Evolutionary conservation across 2,113 vertebrate species (phyloP).

Genomic region (Centropus unirufus): DNA sequence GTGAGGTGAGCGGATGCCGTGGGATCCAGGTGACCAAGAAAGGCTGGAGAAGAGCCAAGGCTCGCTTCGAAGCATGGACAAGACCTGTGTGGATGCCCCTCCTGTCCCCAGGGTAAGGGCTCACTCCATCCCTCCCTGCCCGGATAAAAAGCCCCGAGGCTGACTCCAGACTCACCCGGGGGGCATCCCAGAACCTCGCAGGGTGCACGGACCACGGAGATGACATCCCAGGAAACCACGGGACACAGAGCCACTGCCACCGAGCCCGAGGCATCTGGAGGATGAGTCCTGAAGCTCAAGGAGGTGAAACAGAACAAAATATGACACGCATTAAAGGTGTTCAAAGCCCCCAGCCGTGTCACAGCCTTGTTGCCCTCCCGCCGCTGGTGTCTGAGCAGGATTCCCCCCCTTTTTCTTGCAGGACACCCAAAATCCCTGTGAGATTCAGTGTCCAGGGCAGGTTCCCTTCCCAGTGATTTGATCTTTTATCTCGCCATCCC

Average conservation of each 20-base stretch:
- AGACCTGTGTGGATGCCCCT: not conserved
- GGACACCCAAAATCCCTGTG: accelerated
- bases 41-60: not conserved
- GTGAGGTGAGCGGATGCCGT: accelerated
- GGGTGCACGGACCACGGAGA: accelerated
- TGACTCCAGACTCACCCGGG: not conserved
- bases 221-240: not conserved
- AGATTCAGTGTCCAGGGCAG: accelerated
- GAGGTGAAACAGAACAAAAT: not conserved
- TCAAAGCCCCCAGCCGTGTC: not conserved
- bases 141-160: not conserved
- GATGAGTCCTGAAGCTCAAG: accelerated
- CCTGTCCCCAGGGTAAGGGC: not conserved
- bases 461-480: accelerated
- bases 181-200: accelerated
- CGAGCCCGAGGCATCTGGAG: accelerated
- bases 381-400: not conserved
- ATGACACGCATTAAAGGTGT: not conserved
- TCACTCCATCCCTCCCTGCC: too few relatives aligned
- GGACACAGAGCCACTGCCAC: not conserved
- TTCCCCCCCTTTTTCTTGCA: not conserved
- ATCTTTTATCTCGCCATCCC: accelerated
- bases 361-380: not conserved
- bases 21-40: not conserved
- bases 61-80: accelerated